These are phyloP conservation scores for Selenia dentaria DNA, from an alignment of 2,888 invertebrate species.

Conservation along the genomic window DNA sequence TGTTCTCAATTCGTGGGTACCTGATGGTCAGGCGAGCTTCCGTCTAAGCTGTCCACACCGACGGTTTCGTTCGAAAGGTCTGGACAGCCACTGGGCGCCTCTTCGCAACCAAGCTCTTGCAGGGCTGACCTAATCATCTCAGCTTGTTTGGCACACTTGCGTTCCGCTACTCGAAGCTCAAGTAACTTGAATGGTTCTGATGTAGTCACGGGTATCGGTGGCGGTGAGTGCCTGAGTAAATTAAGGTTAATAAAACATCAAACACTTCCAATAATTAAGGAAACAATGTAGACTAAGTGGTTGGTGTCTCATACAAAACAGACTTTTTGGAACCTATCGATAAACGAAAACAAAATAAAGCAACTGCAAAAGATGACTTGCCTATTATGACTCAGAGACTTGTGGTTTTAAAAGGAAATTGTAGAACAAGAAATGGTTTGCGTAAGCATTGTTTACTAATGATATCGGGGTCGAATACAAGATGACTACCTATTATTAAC, in stretches of 20 bases:
- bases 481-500: no score
- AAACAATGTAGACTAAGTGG: background rate
- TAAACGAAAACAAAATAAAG: constrained; percentile 6
- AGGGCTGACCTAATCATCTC: constrained; percentile 94
- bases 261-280: background rate
- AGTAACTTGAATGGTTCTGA: constrained; percentile 89
- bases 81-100: constrained; percentile 92
- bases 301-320: background rate
- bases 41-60: constrained; percentile 86
- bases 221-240: constrained; percentile 70
- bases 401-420: constrained; percentile 11
- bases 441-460: constrained; percentile 12
- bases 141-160: constrained; percentile 91
- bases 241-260: background rate
- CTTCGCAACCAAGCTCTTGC: constrained; percentile 94
- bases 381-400: constrained; percentile 11
- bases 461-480: constrained; percentile 2
- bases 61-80: constrained; percentile 92
- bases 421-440: constrained; percentile 8
- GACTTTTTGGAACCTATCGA: constrained; percentile 7
- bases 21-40: constrained; percentile 87
- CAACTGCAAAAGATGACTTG: constrained; percentile 10
- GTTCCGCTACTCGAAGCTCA: constrained; percentile 92
- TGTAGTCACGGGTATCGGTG: constrained; percentile 73
- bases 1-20: constrained; percentile 55